A percentile compares a stretch with the other conserved stretches of the same genome.
Conservation (phyloP, 2,797 vertebrate species). For the Rhynchotus rufescens region DNA sequence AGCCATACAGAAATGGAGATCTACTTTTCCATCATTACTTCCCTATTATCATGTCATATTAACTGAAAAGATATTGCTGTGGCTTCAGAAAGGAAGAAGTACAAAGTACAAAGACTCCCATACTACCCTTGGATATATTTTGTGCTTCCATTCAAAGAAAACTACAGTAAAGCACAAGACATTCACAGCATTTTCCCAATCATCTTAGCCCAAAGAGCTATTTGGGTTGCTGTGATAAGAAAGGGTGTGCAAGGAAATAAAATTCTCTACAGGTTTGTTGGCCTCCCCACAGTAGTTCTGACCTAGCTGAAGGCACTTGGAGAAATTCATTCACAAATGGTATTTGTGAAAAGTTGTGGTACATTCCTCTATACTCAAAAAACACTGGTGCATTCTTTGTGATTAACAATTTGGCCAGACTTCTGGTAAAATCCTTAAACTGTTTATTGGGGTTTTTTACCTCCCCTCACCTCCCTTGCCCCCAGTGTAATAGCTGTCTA, state of each 20-base stretch:
- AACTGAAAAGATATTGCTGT: not conserved
- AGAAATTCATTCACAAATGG: not conserved
- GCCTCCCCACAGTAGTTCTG: not conserved
- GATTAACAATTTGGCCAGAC: not conserved
- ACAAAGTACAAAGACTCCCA: not conserved
- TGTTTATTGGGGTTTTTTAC: not conserved
- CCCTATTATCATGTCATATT: not conserved
- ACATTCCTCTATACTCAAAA: not conserved
- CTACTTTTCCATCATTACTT: not conserved
- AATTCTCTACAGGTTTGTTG: not conserved
- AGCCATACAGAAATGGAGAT: not conserved
- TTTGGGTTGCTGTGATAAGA: not conserved
- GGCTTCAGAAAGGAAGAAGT: not conserved
- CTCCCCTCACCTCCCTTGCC: not conserved
- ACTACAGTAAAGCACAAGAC: not conserved
- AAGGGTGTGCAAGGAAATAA: rapidly evolving
- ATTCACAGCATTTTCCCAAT: rapidly evolving
- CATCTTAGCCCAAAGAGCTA: not conserved
- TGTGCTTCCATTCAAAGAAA: not conserved
- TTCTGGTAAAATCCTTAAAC: not conserved
- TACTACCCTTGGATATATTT: not conserved
- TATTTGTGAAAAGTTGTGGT: not conserved
- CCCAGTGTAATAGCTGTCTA: not conserved
- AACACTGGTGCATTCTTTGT: not conserved
- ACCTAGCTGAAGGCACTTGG: not conserved